Percentiles rank a stretch among this genome's conserved stretches.
Evolutionary conservation across 2,888 invertebrate genomes (phyloP).

Genomic region (Clostera curtula): DNA sequence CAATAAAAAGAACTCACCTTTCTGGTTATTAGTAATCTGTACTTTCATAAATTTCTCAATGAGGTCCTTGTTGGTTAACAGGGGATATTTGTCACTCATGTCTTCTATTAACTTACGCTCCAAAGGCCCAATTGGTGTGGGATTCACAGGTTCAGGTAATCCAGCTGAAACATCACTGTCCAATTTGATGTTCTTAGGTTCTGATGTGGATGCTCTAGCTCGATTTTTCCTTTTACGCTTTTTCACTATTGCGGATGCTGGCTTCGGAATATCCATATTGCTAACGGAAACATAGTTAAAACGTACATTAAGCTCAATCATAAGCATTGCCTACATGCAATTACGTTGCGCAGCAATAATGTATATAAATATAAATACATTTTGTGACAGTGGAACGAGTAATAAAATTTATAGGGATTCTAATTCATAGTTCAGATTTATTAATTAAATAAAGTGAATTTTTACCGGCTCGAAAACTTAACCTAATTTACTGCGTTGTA

Average conservation of each 20-base stretch:
- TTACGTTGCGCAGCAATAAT: too few relatives aligned
- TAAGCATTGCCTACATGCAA: too few relatives aligned
- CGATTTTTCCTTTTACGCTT: conserved; percentile 26
- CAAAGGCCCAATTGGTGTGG: conserved; percentile 2
- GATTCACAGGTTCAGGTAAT: background rate
- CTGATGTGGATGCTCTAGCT: conserved; percentile 9
- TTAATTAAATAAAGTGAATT: too few relatives aligned
- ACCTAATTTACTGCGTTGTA: too few relatives aligned
- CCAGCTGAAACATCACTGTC: background rate
- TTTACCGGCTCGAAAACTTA: too few relatives aligned
- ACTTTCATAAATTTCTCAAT: conserved; percentile 40
- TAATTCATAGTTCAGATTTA: too few relatives aligned
- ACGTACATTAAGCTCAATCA: too few relatives aligned
- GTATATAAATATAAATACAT: too few relatives aligned
- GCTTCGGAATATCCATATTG: conserved; percentile 24
- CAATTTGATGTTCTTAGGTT: conserved; percentile 20
- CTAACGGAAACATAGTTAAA: too few relatives aligned
- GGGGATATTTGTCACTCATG: conserved; percentile 32
- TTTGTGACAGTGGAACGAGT: too few relatives aligned
- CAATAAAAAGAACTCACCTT: conserved; percentile 39
- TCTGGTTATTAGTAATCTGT: conserved; percentile 54
- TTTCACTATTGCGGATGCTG: conserved; percentile 3
- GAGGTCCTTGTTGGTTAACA: conserved; percentile 42
- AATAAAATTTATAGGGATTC: too few relatives aligned
- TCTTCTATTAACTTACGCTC: conserved; percentile 15